A percentile compares a stretch with the other conserved stretches of the same genome.
These are phyloP conservation scores for Aporrectodea caliginosa DNA, from an alignment of 1,140 invertebrate genomes.

Conservation along the genomic window DNA sequence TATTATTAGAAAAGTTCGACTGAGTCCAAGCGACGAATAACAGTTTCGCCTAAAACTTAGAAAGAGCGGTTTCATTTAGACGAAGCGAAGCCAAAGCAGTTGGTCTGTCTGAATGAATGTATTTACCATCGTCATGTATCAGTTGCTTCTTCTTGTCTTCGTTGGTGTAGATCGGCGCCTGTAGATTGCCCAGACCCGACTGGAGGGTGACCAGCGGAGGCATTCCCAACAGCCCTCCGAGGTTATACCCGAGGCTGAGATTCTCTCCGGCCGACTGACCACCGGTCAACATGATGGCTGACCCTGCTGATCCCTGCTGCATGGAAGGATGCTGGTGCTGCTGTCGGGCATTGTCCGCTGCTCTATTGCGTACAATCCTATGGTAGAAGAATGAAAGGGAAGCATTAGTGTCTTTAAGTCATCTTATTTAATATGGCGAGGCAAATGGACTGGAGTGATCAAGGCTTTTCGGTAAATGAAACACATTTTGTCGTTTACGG, in stretches of 20 bases:
- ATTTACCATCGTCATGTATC: not conserved
- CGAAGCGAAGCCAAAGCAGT: too few relatives aligned
- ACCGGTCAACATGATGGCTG: not conserved
- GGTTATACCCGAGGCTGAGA: not conserved
- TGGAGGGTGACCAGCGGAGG: not conserved
- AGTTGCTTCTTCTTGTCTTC: not conserved
- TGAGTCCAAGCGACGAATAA: too few relatives aligned
- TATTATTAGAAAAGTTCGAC: too few relatives aligned
- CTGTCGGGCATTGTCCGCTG: not conserved
- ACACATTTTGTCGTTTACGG: too few relatives aligned
- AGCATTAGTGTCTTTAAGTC: too few relatives aligned
- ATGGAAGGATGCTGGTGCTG: not conserved
- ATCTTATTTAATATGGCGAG: too few relatives aligned
- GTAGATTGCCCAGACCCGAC: not conserved
- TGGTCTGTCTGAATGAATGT: too few relatives aligned
- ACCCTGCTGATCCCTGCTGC: not conserved
- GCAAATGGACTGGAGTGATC: too few relatives aligned
- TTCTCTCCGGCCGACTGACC: not conserved
- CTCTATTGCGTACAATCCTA: not conserved
- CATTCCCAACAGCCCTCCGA: not conserved
- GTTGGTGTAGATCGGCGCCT: not conserved
- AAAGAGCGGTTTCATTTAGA: too few relatives aligned
- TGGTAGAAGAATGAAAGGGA: not conserved
- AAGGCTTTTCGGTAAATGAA: too few relatives aligned
- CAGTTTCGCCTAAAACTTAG: too few relatives aligned